A percentile compares a stretch with the other conserved stretches of the same genome.
These are phyloP conservation scores for Australoheros facetus DNA, from an alignment of 2,797 vertebrate genomes.

Conservation along the genomic window DNA sequence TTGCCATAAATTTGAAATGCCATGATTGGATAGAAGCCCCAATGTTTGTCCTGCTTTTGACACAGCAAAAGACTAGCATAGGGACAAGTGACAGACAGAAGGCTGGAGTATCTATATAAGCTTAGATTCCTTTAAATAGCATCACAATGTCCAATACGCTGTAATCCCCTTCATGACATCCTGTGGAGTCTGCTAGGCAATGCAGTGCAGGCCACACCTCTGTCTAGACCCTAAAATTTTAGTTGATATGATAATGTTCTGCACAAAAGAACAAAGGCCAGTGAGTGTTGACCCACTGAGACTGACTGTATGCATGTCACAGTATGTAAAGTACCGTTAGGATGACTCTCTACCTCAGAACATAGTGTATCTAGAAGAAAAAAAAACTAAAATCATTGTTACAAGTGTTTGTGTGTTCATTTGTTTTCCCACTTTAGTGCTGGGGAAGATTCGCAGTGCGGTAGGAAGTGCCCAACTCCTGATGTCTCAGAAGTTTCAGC, in stretches of 20 bases:
- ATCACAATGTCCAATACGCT: slow-evolving; percentile 36
- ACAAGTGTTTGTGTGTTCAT: not conserved
- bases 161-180: slow-evolving; percentile 30
- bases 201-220: slow-evolving; percentile 1
- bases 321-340: not conserved
- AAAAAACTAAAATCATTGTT: not conserved
- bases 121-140: slow-evolving; percentile 48
- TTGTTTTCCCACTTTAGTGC: slow-evolving; percentile 77
- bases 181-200: slow-evolving; percentile 8
- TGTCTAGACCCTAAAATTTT: slow-evolving; percentile 12
- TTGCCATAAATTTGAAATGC: slow-evolving; percentile 31
- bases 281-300: not conserved
- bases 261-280: not conserved
- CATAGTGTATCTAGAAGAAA: not conserved
- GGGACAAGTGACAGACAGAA: slow-evolving; percentile 13
- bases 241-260: not conserved
- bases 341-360: not conserved
- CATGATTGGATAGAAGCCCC: slow-evolving; percentile 29
- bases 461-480: slow-evolving; percentile 97
- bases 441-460: slow-evolving; percentile 96
- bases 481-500: slow-evolving; percentile 99
- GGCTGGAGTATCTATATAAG: slow-evolving; percentile 35
- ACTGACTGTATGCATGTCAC: not conserved
- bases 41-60: slow-evolving; percentile 59
- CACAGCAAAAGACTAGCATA: slow-evolving; percentile 10